A percentile compares a stretch with the other conserved stretches of the same genome.
Evolutionary conservation across 2,797 vertebrate species (phyloP).

Genomic region (Ctenopoma multispine): DNA sequence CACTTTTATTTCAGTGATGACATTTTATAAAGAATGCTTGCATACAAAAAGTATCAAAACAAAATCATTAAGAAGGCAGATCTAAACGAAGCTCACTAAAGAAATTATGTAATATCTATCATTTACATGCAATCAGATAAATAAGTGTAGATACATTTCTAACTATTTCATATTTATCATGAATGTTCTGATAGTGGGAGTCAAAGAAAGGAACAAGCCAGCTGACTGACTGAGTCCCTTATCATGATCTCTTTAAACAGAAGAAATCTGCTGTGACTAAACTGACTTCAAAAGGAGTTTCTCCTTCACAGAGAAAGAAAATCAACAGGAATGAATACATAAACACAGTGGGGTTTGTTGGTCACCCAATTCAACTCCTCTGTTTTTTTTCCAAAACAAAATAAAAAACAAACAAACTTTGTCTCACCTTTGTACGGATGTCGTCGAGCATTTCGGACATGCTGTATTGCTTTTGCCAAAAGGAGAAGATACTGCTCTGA

Average conservation of each 20-base stretch:
- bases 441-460: conserved; percentile 85
- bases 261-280: conserved; percentile 4
- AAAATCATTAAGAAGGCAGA: not conserved
- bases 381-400: conserved; percentile 36
- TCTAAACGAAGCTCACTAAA: not conserved
- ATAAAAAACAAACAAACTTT: not conserved
- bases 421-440: conserved; percentile 79
- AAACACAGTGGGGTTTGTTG: not conserved
- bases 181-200: not conserved
- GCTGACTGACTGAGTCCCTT: conserved; percentile 6
- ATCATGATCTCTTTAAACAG: conserved; percentile 27
- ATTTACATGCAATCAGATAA: not conserved
- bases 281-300: not conserved
- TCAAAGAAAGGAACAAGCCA: too few relatives aligned
- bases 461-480: conserved; percentile 69
- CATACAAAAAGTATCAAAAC: not conserved
- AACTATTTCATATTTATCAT: conserved; percentile 6
- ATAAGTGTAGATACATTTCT: not conserved
- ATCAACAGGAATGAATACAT: conserved; percentile 17
- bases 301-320: conserved; percentile 7
- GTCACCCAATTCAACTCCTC: conserved; percentile 14
- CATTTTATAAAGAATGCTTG: not conserved
- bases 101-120: not conserved
- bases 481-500: conserved; percentile 45
- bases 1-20: not conserved